Evolutionary conservation across 2,888 invertebrate species (phyloP), one percentile per base, ranked within the genome.

Genomic region (Tachina grossa): DNA sequence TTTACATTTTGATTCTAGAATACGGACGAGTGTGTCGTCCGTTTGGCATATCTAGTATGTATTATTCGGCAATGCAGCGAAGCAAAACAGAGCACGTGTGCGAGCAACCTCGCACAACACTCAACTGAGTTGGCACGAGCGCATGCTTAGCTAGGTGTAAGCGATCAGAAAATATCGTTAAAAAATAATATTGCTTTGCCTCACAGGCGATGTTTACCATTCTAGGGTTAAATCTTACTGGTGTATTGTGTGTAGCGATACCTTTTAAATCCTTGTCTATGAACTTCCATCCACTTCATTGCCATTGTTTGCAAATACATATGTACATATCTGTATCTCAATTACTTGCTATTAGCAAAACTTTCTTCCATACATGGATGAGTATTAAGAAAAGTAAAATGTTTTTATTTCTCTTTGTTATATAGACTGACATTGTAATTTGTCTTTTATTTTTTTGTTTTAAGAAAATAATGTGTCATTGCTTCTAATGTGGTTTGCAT

Each of bases 391-490:
- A 59, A 9, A 59, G 49, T 13, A 47, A n/a, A 72, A 59, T n/a
- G 9, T 39, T 8, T 45, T 53, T 59, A 8, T 39, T 2, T 31
- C 31, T 47, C 59, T 59, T 31, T 72, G 57, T 61, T 41, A 31
- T 14, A 47, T 31, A 31, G 47, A 39, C 59, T 61, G 74, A 74
- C 74, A 59, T 74, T 74, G 39, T 13, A 14, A 9, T 8, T 61
- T 31, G 31, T 31, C 31, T 31, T 31, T 31, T 31, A 14, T 9
- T 16, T 16, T 41, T 39, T 59, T 14, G n/a, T 59, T 39, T 8
- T 8, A 39, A 59, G 59, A 9, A 39, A 9, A 39, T 59, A 41
- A 59, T 41, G n/a, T n/a, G 9, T 39, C n/a, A n/a, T 16, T 59
- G 39, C 39, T 59, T 9, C 41, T 39, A 39, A 41, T 59, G 10